These are phyloP conservation scores for Sinonovacula constricta DNA, from an alignment of 1,140 invertebrate genomes.

Conservation along the genomic window DNA sequence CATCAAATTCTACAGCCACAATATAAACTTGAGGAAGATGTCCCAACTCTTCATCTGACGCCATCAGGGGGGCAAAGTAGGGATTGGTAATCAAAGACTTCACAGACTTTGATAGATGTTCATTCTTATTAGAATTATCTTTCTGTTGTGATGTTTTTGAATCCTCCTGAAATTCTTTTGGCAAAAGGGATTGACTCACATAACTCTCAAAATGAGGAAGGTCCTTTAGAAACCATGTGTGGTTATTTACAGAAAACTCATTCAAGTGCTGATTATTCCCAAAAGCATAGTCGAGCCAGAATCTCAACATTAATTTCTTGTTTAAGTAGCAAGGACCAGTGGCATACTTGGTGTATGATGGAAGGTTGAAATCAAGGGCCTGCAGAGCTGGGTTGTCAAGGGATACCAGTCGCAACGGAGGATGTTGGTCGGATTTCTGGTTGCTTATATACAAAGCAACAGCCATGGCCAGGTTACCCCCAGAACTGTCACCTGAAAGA, in stretches of 20 bases:
- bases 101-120: not conserved
- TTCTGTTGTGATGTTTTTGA: not conserved
- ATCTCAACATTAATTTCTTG: not conserved
- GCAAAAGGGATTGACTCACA: not conserved
- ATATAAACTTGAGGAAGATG: constrained; percentile 53
- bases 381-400: constrained; percentile 11
- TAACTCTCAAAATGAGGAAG: not conserved
- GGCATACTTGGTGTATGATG: not conserved
- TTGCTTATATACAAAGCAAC: constrained; percentile 5
- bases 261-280: not conserved
- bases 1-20: constrained; percentile 55
- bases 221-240: not conserved
- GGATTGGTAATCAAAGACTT: constrained; percentile 26
- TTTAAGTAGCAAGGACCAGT: not conserved
- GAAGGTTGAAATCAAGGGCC: constrained; percentile 3
- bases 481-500: constrained; percentile 42
- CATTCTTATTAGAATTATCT: not conserved
- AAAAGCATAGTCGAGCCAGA: constrained; percentile 1
- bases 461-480: constrained; percentile 37
- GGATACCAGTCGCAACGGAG: not conserved
- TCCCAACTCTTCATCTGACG: constrained; percentile 38
- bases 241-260: not conserved
- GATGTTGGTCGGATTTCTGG: not conserved
- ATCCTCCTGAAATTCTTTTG: not conserved
- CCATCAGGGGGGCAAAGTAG: constrained; percentile 49